Base-by-base conservation (phyloP, 1,140 invertebrate species). In the Steinernema khuongi region DNA sequence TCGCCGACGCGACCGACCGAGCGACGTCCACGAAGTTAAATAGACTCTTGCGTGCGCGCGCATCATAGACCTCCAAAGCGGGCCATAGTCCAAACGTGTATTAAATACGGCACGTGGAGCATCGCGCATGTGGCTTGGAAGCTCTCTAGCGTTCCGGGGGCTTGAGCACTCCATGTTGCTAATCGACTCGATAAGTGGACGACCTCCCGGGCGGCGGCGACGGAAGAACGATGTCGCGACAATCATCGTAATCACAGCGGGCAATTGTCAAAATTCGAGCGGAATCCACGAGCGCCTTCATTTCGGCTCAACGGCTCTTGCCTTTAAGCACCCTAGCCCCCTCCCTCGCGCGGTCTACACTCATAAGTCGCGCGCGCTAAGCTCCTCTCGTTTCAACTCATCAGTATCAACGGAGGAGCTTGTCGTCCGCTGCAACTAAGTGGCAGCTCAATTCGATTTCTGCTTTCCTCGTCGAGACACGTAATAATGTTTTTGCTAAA, bases 91-190 rank as follows among this genome's bases (percentile, higher is more conserved):
- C 14, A 60, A 60, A 60, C 14, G 50, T 22, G 26, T 60, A 60
- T 60, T 60, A 60, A 60, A 60, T 60, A 60, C n/a, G n/a, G 50
- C 50, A 60, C 50, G 50, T 60, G 50, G 50, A 11, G 36, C 50
- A n/a, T n/a, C n/a, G n/a, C n/a, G n/a, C n/a, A n/a, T n/a, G n/a
- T n/a, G n/a, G n/a, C n/a, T n/a, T n/a, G n/a, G n/a, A n/a, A n/a
- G n/a, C n/a, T n/a, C n/a, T n/a, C n/a, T n/a, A n/a, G n/a, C n/a
- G n/a, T n/a, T n/a, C n/a, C n/a, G n/a, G n/a, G n/a, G n/a, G n/a
- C n/a, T 22, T 17, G 50, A 7, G 22, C 50, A 60, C 50, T 60
- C 2, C 50, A 60, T 22, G 50, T 60, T 60, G 50, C 50, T 60
- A 60, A 60, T 60, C 50, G 50, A 60, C 50, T 26, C 50, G 11